Evolutionary conservation across 2,113 vertebrate species (phyloP).

Genomic region (Myanophis thanlyinensis): DNA sequence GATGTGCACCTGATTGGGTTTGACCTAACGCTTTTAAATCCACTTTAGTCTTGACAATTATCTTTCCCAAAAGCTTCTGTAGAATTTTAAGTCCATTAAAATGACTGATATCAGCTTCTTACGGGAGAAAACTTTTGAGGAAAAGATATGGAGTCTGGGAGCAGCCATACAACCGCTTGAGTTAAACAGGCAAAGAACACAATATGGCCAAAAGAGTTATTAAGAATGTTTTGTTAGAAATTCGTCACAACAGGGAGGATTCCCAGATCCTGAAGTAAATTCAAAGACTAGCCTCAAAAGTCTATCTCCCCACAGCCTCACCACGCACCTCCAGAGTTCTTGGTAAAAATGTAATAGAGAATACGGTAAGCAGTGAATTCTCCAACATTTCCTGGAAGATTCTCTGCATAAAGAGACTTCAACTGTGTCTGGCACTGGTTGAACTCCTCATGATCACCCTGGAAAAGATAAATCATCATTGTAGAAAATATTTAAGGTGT

Average conservation of each 20-base stretch:
- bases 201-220: background rate
- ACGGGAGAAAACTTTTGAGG: background rate
- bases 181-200: accelerated
- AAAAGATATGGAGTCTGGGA: background rate
- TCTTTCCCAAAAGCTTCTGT: background rate
- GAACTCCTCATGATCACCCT: constrained; percentile 94
- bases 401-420: constrained; percentile 86
- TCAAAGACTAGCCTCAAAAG: background rate
- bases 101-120: background rate
- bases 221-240: background rate
- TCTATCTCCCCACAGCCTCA: background rate
- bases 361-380: constrained; percentile 91
- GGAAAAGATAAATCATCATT: background rate
- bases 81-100: background rate
- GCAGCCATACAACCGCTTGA: accelerated
- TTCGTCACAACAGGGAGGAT: background rate
- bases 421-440: constrained; percentile 94
- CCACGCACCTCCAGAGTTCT: constrained; percentile 83
- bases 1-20: background rate
- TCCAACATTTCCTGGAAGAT: constrained; percentile 82
- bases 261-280: background rate
- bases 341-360: constrained; percentile 92
- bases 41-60: background rate
- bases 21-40: background rate
- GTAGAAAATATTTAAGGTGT: background rate